Evolutionary conservation across 2,888 invertebrate genomes (phyloP), one percentile per base, ranked within the genome.

Genomic region (Taphrorychus bicolor): DNA sequence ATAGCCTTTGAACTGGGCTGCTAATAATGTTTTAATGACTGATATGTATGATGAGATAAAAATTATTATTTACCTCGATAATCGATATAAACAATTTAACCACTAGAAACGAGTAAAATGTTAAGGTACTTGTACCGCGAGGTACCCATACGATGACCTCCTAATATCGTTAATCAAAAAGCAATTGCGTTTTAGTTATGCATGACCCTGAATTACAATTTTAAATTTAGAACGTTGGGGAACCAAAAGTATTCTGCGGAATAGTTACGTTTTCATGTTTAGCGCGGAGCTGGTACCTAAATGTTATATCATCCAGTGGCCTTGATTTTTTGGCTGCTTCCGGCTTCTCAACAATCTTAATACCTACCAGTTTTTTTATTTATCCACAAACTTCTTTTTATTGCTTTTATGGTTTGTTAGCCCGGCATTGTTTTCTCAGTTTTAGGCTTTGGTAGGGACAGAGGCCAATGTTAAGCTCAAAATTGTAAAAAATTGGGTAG

Each of bases 371-470:
- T 40, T 63, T 63, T 63, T 62, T 61, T 51, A 18, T 51, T 19
- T 17, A 18, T 51, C 11, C 17, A 9, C 14, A 9, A 7, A 17
- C 17, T 22, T n/a, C 18, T 53, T 63, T 57, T 63, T 56, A 48
- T 57, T 56, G 48, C 45, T 63, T 56, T 63, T 57, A 63, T 22
- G 63, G 63, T 63, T 63, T 57, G 63, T 63, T 63, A 57, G 48
- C 22, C 63, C 19, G 45, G 24, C 45, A 23, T 63, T 45, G 56
- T 52, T 56, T 59, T 49, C 59, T 40, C 32, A 18, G 19, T 54
- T 54, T 54, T 23, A 22, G 18, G 16, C 32, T 54, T 51, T 45
- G 5, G 11, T 32, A 32, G 9, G 45, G 16, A n/a, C n/a, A n/a
- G n/a, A n/a, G n/a, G 45, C 45, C 7, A 45, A 14, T 11, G 2